Evolutionary conservation across 2,888 invertebrate species (phyloP).

Genomic region (Pyrrhosoma nymphula): DNA sequence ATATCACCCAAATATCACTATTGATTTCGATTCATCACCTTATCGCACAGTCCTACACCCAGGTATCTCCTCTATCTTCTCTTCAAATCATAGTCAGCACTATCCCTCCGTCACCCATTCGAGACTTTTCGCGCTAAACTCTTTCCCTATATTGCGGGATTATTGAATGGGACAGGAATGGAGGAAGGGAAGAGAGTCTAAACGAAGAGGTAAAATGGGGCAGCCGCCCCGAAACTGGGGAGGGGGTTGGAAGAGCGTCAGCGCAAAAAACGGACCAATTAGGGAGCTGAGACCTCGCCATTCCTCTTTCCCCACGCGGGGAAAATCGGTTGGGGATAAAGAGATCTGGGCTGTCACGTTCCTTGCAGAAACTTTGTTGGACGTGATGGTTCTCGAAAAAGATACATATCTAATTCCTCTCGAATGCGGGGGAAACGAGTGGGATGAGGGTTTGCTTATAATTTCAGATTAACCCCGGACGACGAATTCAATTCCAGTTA

Average conservation of each 20-base stretch:
- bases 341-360: slow-evolving; percentile 10
- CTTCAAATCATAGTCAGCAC: not conserved
- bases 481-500: not conserved
- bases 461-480: not conserved
- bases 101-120: not conserved
- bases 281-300: not conserved
- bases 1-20: too few species aligned
- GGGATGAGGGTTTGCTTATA: not conserved
- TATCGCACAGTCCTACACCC: not conserved
- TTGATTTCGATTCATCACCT: too few species aligned
- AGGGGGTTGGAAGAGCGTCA: not conserved
- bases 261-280: slow-evolving; percentile 26
- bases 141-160: not conserved
- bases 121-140: not conserved
- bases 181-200: not conserved
- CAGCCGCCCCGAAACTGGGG: not conserved
- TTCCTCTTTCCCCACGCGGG: not conserved
- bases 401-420: not conserved
- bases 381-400: not conserved
- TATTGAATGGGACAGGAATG: not conserved
- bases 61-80: not conserved
- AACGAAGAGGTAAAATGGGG: not conserved
- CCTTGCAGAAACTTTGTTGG: slow-evolving; percentile 35
- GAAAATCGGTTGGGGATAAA: slow-evolving; percentile 23
- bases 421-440: not conserved